These are phyloP conservation scores for Venusia cambrica DNA, from an alignment of 2,888 invertebrate species.

Conservation along the genomic window DNA sequence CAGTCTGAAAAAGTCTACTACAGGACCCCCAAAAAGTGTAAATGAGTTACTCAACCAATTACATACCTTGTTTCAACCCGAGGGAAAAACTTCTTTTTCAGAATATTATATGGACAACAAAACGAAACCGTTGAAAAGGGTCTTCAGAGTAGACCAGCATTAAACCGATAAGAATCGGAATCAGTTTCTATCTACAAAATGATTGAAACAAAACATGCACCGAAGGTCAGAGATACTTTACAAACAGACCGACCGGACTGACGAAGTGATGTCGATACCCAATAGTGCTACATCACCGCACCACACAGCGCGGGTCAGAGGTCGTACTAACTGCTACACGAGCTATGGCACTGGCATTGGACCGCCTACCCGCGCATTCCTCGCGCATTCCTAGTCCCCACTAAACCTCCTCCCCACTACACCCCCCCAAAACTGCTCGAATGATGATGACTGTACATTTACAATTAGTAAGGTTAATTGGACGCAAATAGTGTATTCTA, in stretches of 20 bases:
- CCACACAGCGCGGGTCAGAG: constrained; percentile 67
- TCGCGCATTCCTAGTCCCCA: constrained; percentile 34
- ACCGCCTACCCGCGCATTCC: constrained; percentile 64
- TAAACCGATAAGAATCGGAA: constrained; percentile 17
- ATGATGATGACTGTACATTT: constrained; percentile 71
- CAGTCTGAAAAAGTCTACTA: too few species aligned
- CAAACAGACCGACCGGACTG: constrained; percentile 17
- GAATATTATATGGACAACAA: too few species aligned
- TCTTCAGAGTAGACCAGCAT: constrained; percentile 11
- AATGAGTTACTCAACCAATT: too few species aligned
- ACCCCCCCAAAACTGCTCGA: constrained; percentile 46
- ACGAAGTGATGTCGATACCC: constrained; percentile 29
- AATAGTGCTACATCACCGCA: constrained; percentile 55
- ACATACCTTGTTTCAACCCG: too few species aligned
- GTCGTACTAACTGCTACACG: constrained; percentile 41
- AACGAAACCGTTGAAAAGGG: constrained; percentile 3
- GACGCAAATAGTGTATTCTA: constrained; percentile 60
- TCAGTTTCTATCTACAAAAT: constrained; percentile 17
- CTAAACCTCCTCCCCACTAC: constrained; percentile 21
- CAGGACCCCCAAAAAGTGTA: too few species aligned
- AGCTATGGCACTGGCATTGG: constrained; percentile 59
- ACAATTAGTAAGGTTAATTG: constrained; percentile 75
- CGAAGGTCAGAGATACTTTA: constrained; percentile 22
- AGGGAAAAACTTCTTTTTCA: too few species aligned
- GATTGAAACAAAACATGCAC: constrained; percentile 23